Conservation (phyloP, 2,797 vertebrate species). For the Cuniculus paca region DNA sequence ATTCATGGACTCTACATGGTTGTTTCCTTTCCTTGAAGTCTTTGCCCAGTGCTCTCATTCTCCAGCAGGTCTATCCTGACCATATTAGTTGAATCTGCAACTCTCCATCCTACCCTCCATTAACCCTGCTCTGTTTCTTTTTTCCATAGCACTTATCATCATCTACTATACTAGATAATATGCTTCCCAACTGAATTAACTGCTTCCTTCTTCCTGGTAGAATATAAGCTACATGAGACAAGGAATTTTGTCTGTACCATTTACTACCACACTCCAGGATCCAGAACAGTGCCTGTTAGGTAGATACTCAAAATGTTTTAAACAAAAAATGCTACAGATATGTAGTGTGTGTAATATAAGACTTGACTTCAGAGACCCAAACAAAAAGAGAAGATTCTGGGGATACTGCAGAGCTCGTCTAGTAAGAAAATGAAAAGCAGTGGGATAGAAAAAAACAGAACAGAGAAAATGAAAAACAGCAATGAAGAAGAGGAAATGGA, state of each 20-base stretch:
- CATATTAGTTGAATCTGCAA: neutral
- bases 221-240: neutral
- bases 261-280: neutral
- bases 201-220: neutral
- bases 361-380: slow-evolving; percentile 32
- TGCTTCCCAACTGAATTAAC: neutral
- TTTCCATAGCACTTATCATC: neutral
- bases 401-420: neutral
- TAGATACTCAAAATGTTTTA: neutral
- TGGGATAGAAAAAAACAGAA: neutral
- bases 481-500: neutral
- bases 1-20: no score
- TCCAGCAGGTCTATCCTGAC: neutral
- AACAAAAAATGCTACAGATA: neutral
- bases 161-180: neutral
- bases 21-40: neutral
- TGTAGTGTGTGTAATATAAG: neutral
- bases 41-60: neutral
- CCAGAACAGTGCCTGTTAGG: neutral
- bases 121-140: neutral
- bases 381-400: slow-evolving; percentile 12
- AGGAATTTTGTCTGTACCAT: neutral
- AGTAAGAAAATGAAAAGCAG: slow-evolving; percentile 3
- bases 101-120: neutral
- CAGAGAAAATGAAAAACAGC: neutral